These are phyloP conservation scores for Pseudoatta argentina DNA, from an alignment of 1,140 invertebrate species.

Conservation along the genomic window DNA sequence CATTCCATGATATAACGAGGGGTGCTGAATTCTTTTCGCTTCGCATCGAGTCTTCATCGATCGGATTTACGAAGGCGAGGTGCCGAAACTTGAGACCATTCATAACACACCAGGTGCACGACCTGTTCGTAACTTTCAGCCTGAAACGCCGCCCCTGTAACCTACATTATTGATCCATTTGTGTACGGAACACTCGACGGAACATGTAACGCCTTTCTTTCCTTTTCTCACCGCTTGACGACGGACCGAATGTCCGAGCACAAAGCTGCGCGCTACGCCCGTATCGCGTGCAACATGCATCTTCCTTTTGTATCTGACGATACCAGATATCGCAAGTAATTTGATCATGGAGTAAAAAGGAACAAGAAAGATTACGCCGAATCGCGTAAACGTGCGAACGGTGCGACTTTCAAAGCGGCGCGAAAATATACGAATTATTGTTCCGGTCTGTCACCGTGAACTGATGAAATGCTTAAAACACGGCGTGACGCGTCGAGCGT, in stretches of 20 bases:
- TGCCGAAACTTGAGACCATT: conserved; percentile 34
- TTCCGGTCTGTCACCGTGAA: conserved; percentile 26
- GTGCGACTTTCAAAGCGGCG: not conserved
- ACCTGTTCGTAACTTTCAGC: conserved; percentile 39
- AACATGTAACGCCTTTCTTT: conserved; percentile 23
- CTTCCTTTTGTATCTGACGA: conserved; percentile 13
- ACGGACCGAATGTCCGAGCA: not conserved
- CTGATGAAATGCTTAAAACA: conserved; percentile 38
- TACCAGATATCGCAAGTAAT: conserved; percentile 35
- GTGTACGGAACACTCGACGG: conserved; percentile 40
- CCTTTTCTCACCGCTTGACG: conserved; percentile 2
- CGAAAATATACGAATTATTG: conserved; percentile 31
- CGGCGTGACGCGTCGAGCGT: not conserved
- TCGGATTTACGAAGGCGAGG: conserved; percentile 51
- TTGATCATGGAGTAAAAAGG: conserved; percentile 8
- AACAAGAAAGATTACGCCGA: not conserved
- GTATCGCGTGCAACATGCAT: not conserved
- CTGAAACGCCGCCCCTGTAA: conserved; percentile 29
- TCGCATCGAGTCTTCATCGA: conserved; percentile 37
- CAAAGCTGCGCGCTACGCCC: not conserved
- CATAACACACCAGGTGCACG: conserved; percentile 64
- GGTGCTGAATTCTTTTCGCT: conserved; percentile 45
- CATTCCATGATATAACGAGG: conserved; percentile 9
- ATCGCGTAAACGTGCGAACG: not conserved
- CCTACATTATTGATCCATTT: conserved; percentile 61